Percentiles rank a stretch among this genome's conserved stretches.
phyloP scores from a whole-genome alignment of 2,113 vertebrate species.

The Neodon shergylaensis region DNA sequence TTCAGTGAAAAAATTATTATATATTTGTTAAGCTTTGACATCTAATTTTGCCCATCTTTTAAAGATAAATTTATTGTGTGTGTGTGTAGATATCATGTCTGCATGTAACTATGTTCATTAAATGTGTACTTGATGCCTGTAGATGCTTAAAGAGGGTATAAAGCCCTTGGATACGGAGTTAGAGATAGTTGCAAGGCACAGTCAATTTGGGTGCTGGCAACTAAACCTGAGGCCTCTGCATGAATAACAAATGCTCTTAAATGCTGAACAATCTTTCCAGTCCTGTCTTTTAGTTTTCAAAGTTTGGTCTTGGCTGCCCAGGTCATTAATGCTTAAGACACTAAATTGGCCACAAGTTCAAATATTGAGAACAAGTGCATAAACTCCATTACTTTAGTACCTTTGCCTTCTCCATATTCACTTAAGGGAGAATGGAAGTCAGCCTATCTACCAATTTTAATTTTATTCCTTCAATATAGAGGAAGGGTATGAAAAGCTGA shows the following conservation, averaged over 20 bases:
- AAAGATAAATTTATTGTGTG: too few relatives aligned
- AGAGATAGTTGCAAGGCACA: not conserved
- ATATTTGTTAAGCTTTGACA: not conserved
- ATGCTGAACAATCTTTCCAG: fast-evolving
- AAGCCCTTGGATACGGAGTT: not conserved
- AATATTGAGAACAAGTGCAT: not conserved
- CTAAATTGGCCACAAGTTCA: not conserved
- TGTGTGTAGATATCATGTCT: too few relatives aligned
- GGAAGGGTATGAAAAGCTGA: not conserved
- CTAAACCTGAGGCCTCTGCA: not conserved
- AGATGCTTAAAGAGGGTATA: not conserved
- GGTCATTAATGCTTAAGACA: not conserved
- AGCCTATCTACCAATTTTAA: fast-evolving
- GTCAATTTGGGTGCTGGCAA: not conserved
- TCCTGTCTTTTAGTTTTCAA: not conserved
- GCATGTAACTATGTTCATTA: not conserved
- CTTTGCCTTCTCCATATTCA: not conserved
- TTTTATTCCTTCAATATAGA: not conserved
- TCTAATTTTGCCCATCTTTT: not conserved
- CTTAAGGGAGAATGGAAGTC: not conserved
- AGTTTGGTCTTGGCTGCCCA: not conserved
- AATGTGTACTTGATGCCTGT: not conserved
- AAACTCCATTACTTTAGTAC: too few relatives aligned
- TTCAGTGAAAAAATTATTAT: not conserved
- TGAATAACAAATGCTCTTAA: not conserved